These are phyloP conservation scores for Omphaloscelis lunosa DNA, from an alignment of 2,888 invertebrate genomes.

Conservation along the genomic window DNA sequence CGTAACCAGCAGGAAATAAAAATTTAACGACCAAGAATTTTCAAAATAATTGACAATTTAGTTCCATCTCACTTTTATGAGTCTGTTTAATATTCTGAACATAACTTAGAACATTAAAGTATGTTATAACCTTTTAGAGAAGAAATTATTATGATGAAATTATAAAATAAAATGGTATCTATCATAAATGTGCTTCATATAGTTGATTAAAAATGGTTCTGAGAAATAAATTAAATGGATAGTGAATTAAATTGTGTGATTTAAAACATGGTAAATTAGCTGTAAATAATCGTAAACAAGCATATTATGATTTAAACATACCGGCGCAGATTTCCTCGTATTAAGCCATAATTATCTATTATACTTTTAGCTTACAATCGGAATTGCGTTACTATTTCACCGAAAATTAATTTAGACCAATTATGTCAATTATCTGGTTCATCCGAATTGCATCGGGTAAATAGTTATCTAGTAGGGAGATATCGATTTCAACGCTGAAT, in stretches of 20 bases:
- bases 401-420: not conserved
- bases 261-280: not conserved
- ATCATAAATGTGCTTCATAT: slow-evolving; percentile 3
- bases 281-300: not conserved
- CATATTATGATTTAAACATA: not conserved
- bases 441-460: not conserved
- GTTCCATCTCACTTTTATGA: slow-evolving; percentile 5
- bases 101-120: slow-evolving; percentile 29
- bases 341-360: too few relatives aligned
- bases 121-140: slow-evolving; percentile 4
- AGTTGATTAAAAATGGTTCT: slow-evolving; percentile 19
- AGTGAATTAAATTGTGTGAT: not conserved
- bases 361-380: not conserved
- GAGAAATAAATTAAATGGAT: slow-evolving; percentile 45
- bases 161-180: not conserved
- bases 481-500: not conserved
- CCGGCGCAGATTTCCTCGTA: not conserved
- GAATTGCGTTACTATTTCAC: not conserved
- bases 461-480: not conserved
- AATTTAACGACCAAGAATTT: slow-evolving; percentile 3
- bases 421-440: not conserved
- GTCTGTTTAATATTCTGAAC: slow-evolving; percentile 33
- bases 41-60: slow-evolving; percentile 24
- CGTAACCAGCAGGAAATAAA: too few relatives aligned
- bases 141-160: slow-evolving; percentile 30